Base-by-base conservation (phyloP, 2,797 vertebrate genomes). In the Simalia tracyae region DNA sequence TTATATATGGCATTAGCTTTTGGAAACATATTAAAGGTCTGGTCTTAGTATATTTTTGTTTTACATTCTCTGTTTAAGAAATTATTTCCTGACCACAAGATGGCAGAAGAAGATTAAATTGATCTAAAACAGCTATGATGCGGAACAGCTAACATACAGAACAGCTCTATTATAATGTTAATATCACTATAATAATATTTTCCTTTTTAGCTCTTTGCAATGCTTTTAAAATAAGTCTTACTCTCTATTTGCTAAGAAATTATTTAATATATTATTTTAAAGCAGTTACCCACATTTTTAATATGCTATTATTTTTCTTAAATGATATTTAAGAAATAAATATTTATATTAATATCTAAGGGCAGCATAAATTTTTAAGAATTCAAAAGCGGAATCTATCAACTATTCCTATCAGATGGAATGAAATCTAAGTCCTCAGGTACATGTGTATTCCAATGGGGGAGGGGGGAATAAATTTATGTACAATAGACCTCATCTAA, bases 31-130 rank as follows among this genome's bases (percentile, higher is more conserved):
- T 92, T 92, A 90, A 94, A 36, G 10, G 31, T 6, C 19, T 59
- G 10, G 6, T 64, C 36, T 68, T 28, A 22, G 28, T 6, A 66
- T 56, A 31, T 42, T 84, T n/a, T 59, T 92, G 28, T 22, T 86
- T 60, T 64, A 64, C 28, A 24, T 10, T 88, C 15, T 87, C 86
- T 90, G 15, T 36, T 87, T 10, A 56, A 28, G 26, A 42, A 85
- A 86, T 90, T 93, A 94, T 93, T 56, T 96, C 54, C 88, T 89
- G 90, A 89, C 97, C 98, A 97, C 97, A 95, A 98, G 98, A 96
- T 97, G 98, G 98, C 97, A 97, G 96, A 95, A 96, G 91, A 94
- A 95, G 96, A 96, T 95, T 95, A 95, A 93, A 17, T 92, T 96
- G 94, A 89, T 88, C 81, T 90, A 68, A 93, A 92, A 93, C 54